These are phyloP conservation scores for Cyclopterus lumpus DNA, from an alignment of 2,797 vertebrate species.

Conservation along the genomic window DNA sequence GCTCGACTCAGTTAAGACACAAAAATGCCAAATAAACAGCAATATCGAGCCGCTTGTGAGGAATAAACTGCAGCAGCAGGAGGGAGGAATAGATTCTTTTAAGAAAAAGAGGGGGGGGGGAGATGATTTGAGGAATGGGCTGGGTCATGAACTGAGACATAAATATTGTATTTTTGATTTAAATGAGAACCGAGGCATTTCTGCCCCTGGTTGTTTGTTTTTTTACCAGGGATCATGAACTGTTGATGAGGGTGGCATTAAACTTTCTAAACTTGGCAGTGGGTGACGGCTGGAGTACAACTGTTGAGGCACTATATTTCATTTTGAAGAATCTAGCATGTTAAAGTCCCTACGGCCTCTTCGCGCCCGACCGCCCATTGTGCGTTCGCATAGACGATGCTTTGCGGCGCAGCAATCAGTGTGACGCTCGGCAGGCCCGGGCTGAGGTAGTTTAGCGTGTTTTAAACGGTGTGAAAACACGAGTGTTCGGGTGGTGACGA, in stretches of 20 bases:
- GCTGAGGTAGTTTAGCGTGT: neutral
- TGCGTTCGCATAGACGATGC: neutral
- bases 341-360: neutral
- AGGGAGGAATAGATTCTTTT: slow-evolving; percentile 44
- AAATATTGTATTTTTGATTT: slow-evolving; percentile 56
- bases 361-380: neutral
- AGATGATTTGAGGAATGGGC: slow-evolving; percentile 42
- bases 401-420: neutral
- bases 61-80: slow-evolving; percentile 43
- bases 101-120: slow-evolving; percentile 13
- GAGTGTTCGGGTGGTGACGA: neutral
- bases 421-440: neutral
- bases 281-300: slow-evolving; percentile 23
- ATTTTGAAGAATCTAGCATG: slow-evolving; percentile 9
- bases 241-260: slow-evolving; percentile 46
- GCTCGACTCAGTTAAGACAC: slow-evolving; percentile 58
- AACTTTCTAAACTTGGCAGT: slow-evolving; percentile 43
- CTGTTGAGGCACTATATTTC: slow-evolving; percentile 20
- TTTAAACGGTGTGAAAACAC: neutral
- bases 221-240: slow-evolving; percentile 30
- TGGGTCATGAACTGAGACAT: slow-evolving; percentile 57
- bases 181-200: slow-evolving; percentile 34
- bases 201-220: slow-evolving; percentile 4
- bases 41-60: slow-evolving; percentile 42
- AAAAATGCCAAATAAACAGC: slow-evolving; percentile 67